A percentile compares a stretch with the other conserved stretches of the same genome.
Evolutionary conservation across 1,140 invertebrate genomes (phyloP).

Genomic region (Oscheius sp.): DNA sequence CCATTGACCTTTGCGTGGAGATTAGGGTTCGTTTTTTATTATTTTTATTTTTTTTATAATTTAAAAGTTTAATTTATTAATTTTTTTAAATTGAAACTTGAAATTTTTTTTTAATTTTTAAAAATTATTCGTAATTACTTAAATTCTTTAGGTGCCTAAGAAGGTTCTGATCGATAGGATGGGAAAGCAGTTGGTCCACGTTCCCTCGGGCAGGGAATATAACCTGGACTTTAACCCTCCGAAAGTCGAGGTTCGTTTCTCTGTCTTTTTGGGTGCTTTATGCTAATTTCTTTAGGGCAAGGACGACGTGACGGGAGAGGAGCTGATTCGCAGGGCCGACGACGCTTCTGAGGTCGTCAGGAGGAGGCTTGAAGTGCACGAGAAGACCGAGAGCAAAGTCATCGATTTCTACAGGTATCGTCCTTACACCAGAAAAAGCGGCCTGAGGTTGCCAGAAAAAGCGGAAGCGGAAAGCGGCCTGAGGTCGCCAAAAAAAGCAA

Average conservation of each 20-base stretch:
- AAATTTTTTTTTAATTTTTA: no score
- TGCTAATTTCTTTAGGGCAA: conserved; percentile 23
- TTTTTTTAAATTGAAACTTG: not conserved
- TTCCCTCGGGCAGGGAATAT: conserved; percentile 27
- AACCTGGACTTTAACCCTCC: conserved; percentile 31
- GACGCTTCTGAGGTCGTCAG: conserved; percentile 23
- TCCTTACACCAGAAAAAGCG: no score
- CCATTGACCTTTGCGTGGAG: conserved; percentile 19
- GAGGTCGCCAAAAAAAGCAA: no score
- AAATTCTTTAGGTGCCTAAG: conserved; percentile 20
- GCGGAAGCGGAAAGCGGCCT: no score
- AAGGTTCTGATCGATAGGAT: conserved; percentile 30
- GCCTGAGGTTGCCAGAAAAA: no score
- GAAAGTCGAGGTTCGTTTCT: conserved; percentile 21
- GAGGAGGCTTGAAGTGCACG: conserved; percentile 24
- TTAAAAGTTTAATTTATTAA: not conserved
- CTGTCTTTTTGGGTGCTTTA: not conserved
- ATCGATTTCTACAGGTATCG: conserved; percentile 31
- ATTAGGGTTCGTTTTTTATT: conserved; percentile 1
- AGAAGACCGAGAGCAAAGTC: conserved; percentile 32
- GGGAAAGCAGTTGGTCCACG: conserved; percentile 24
- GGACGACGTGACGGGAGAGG: conserved; percentile 32
- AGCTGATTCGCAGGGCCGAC: conserved; percentile 2
- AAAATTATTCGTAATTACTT: no score
- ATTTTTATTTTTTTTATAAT: not conserved